Conservation (phyloP, 2,113 vertebrate genomes). For the Pluvianellus socialis region DNA sequence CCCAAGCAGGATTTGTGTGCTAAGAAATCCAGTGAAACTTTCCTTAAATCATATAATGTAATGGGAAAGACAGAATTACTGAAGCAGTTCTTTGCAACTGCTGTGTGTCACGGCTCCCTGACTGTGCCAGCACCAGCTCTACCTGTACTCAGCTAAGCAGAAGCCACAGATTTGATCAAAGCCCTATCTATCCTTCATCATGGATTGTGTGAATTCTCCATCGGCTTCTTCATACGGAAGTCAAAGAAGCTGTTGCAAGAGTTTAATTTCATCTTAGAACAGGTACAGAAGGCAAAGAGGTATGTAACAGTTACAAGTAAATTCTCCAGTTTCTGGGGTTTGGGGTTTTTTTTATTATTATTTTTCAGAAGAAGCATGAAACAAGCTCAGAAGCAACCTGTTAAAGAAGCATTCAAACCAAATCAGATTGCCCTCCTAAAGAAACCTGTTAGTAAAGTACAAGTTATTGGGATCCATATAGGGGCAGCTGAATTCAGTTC, state of each 20-base stretch:
- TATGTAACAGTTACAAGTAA: not conserved
- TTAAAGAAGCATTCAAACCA: not conserved
- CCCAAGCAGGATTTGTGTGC: not conserved
- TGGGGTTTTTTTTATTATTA: not conserved
- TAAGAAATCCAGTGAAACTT: not conserved
- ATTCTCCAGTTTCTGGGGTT: not conserved
- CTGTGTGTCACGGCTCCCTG: not conserved
- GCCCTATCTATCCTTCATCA: not conserved
- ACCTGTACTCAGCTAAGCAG: not conserved
- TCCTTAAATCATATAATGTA: not conserved
- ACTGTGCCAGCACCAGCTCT: too few relatives aligned
- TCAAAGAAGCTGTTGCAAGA: not conserved
- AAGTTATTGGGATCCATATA: not conserved
- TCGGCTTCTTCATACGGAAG: not conserved
- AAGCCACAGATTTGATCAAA: not conserved
- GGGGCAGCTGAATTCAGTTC: not conserved
- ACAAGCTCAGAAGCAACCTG: not conserved
- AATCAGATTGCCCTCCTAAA: not conserved
- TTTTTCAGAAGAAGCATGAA: not conserved
- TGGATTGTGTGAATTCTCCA: not conserved
- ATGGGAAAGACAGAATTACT: not conserved
- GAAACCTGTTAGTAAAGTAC: not conserved
- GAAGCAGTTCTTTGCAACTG: not conserved
- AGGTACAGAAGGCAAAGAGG: not conserved
- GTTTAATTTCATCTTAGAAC: not conserved